A percentile compares a stretch with the other conserved stretches of the same genome.
These are phyloP conservation scores for Dolichomitus sp. DNA, from an alignment of 2,888 invertebrate species.

Conservation along the genomic window DNA sequence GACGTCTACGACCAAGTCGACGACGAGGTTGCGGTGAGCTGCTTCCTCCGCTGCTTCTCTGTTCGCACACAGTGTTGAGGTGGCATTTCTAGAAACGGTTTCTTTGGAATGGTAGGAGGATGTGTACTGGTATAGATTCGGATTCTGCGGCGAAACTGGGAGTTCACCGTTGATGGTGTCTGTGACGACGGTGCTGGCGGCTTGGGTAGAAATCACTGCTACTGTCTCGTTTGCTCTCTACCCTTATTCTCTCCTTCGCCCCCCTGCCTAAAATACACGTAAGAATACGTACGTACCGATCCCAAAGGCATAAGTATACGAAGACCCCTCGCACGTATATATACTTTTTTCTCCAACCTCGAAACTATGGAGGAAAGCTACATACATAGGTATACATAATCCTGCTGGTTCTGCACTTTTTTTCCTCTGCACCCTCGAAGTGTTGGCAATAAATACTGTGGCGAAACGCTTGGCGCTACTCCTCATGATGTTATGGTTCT, in stretches of 20 bases:
- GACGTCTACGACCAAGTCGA: conserved; percentile 51
- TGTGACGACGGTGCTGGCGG: conserved; percentile 28
- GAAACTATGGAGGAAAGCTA: conserved; percentile 35
- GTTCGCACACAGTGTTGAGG: conserved; percentile 38
- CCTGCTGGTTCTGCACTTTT: conserved; percentile 81
- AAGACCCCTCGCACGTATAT: conserved; percentile 20
- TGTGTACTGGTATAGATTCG: conserved; percentile 73
- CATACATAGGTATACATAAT: conserved; percentile 71
- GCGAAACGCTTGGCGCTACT: conserved; percentile 68
- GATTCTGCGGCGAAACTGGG: conserved; percentile 66
- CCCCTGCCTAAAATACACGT: conserved; percentile 47
- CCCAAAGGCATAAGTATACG: conserved; percentile 25
- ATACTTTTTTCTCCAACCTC: conserved; percentile 22
- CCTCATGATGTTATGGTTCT: conserved; percentile 53
- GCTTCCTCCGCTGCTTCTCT: conserved; percentile 18
- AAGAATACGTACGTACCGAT: conserved; percentile 45
- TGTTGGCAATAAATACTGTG: conserved; percentile 78
- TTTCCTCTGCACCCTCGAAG: conserved; percentile 68
- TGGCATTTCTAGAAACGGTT: conserved; percentile 36
- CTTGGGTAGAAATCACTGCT: conserved; percentile 51
- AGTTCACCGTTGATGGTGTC: conserved; percentile 14
- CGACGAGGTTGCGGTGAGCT: conserved; percentile 48
- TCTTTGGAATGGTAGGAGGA: conserved; percentile 58
- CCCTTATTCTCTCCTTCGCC: conserved; percentile 43
- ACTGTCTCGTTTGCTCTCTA: conserved; percentile 7